Evolutionary conservation across 1,140 invertebrate genomes (phyloP), one percentile per base, ranked within the genome.

Genomic region (Scaptomyza pallida): DNA sequence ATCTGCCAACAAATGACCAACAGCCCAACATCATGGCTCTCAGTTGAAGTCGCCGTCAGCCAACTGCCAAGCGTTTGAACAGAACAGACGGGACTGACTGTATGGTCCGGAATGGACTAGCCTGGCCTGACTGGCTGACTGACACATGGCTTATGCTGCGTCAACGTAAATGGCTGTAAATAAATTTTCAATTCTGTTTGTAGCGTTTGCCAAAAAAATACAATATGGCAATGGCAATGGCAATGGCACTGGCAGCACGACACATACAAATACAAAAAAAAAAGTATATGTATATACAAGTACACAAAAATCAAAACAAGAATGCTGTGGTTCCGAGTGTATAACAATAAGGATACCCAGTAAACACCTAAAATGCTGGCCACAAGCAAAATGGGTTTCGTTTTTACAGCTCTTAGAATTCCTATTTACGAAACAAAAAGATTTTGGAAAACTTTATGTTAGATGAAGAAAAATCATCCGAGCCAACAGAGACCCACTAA

Each of bases 171-270:
- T 75, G 80, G 67, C 72, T 83, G 82, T 77, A 86, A 88, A 86
- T 86, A 86, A 86, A 86, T 86, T 86, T 88, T 72, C 82, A 88
- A 86, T 88, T 88, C 82, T 75, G 82, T 88, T 85, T 85, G 80
- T 79, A 79, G 60, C 69, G 62, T 83, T 65, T 71, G 65, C 72
- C 72, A 74, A 74, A 71, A 74, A 71, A 74, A 74, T 70, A 74
- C 64, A 57, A 70, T 70, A 70, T 63, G 61, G 30, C 64, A 45
- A 35, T 61, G 47, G 30, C 64, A 45, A 35, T 61, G 47, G 10
- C 51, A 64, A 45, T 65, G 61, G 35, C 52, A 51, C 35, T 71
- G 68, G 12, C 60, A 51, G 33, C 50, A 64, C 43, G 52, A 17
- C 15, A 48, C 57, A 30, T 30, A 30, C 26, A 48, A 63, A 30